Evolutionary conservation across 2,888 invertebrate genomes (phyloP).

Genomic region (Lomographa bimaculata): DNA sequence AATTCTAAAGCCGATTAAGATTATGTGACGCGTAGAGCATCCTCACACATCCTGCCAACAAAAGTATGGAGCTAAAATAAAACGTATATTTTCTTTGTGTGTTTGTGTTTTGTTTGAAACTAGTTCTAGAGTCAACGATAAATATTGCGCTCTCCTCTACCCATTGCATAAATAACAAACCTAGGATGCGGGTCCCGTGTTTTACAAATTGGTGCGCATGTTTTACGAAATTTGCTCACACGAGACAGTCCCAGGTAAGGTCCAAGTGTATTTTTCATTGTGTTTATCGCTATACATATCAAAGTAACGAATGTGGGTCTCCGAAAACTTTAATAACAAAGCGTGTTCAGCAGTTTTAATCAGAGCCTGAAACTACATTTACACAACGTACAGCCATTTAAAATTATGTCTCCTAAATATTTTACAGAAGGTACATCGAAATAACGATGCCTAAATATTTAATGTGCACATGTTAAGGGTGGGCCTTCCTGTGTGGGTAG

Average conservation of each 20-base stretch:
- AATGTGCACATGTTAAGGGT: conserved; percentile 44
- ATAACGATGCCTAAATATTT: conserved; percentile 55
- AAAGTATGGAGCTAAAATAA: too few species aligned
- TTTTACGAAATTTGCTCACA: conserved; percentile 21
- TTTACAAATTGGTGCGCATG: conserved; percentile 27
- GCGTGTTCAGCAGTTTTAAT: conserved; percentile 15
- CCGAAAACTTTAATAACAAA: conserved; percentile 6
- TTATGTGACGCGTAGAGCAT: too few species aligned
- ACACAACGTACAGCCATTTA: too few species aligned
- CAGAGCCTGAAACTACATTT: conserved; percentile 10
- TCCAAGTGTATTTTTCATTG: conserved; percentile 16
- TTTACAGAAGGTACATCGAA: conserved; percentile 32
- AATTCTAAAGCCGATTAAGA: too few species aligned
- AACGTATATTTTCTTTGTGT: too few species aligned
- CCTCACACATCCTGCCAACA: too few species aligned
- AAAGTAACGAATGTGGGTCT: conserved; percentile 19
- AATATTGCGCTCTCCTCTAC: conserved; percentile 5
- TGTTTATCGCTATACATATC: conserved; percentile 19
- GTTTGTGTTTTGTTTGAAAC: too few species aligned
- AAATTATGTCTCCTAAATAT: conserved; percentile 32
- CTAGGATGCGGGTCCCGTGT: conserved; percentile 16
- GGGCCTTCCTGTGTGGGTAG: conserved; percentile 37
- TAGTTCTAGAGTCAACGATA: too few species aligned
- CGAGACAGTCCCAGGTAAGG: conserved; percentile 16
- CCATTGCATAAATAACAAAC: conserved; percentile 28